Evolutionary conservation across 2,113 vertebrate genomes (phyloP).

Genomic region (Myrmophylax atrothorax): DNA sequence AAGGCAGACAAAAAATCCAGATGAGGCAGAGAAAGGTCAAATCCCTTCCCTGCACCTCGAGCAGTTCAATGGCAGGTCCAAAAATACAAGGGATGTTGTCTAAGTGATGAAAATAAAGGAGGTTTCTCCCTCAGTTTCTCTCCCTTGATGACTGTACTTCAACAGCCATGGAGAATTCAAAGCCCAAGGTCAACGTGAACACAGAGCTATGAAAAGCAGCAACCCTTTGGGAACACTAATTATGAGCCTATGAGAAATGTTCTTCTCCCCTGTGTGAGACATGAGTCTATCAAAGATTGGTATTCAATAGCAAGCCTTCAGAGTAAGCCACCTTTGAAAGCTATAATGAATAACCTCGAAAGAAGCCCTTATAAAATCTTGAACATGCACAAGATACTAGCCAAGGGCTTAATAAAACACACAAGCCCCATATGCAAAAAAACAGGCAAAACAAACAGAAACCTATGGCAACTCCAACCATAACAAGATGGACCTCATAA

Average conservation of each 20-base stretch:
- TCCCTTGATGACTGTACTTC: not conserved
- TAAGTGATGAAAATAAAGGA: not conserved
- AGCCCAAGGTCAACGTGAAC: not conserved
- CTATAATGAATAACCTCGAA: constrained; percentile 38
- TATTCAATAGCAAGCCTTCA: constrained; percentile 37
- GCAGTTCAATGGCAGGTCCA: not conserved
- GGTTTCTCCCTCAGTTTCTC: not conserved
- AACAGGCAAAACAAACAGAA: constrained; percentile 59
- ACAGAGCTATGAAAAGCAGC: constrained; percentile 39
- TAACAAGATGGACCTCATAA: constrained; percentile 67
- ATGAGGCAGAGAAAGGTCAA: not conserved
- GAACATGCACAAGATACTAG: constrained; percentile 54
- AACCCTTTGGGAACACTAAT: constrained; percentile 32
- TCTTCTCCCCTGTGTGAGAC: not conserved
- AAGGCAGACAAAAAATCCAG: not conserved
- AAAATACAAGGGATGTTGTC: not conserved
- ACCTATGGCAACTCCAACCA: constrained; percentile 64
- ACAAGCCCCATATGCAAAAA: constrained; percentile 49
- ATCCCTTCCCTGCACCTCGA: not conserved
- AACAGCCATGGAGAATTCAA: not conserved
- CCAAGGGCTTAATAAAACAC: constrained; percentile 69
- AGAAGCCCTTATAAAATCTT: constrained; percentile 50
- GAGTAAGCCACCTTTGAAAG: constrained; percentile 61
- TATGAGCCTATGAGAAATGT: not conserved
- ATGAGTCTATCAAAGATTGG: constrained; percentile 23